Evolutionary conservation across 2,797 vertebrate genomes (phyloP), one percentile per base, ranked within the genome.

Genomic region (Gephyroberyx darwinii): DNA sequence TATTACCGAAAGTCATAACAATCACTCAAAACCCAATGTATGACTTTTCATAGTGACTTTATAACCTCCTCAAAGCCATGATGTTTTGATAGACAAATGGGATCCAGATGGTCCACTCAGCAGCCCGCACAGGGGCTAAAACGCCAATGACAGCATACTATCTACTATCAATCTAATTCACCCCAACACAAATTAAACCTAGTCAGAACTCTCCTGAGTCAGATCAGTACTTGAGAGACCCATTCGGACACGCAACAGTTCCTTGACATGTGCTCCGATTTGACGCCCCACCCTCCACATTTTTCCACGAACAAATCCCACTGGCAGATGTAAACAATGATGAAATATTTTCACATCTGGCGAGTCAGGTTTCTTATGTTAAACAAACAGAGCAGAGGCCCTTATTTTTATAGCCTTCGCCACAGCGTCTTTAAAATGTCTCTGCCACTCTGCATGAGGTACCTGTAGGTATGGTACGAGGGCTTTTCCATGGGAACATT

Each of bases 241-340:
- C 41, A 10, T 67, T 54, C 60, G 30, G 48, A 47, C 45, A 56
- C 30, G 47, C 17, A 5, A 20, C 35, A 26, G 20, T n/a, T 39
- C 64, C 61, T 8, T 5, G 16, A 45, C 48, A 58, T 63, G 60
- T 51, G 69, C 37, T 45, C 37, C 7, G 59, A 55, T 68, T 22
- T 47, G 65, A 26, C 19, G 41, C 60, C 41, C 59, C 53, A 19
- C 69, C 64, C 69, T 63, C 20, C 37, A 48, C 26, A 22, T 48
- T 61, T 54, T 62, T 73, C 22, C 62, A 74, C 8, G 19, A 45
- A 43, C 67, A 67, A 66, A 71, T 74, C 76, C 76, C 76, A 58
- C 37, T 17, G 53, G 47, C 69, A 78, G 70, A 78, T 64, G 61
- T 69, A 78, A 78, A 78, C 76, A 74, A 60, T 69, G 45, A 65